Evolutionary conservation across 2,113 vertebrate genomes (phyloP), one percentile per base, ranked within the genome.

Genomic region (Tiliqua scincoides): DNA sequence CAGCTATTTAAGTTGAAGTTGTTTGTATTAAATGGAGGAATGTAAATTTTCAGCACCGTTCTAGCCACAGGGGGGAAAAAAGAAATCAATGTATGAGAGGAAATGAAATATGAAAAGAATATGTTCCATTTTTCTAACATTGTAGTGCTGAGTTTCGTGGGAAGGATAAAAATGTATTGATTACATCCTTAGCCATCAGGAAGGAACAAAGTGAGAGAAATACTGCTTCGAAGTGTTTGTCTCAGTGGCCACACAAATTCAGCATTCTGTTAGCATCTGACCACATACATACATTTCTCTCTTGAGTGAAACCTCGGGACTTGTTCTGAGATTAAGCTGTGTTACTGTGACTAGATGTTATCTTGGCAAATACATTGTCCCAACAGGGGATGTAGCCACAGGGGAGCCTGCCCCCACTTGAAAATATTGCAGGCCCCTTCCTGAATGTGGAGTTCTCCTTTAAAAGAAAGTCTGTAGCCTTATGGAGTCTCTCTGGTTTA

Each of bases 31-130:
- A 91, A 93, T 82, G 59, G 30, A 88, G 59, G 27, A 30, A 35
- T 84, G 43, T 37, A 93, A 85, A 87, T 88, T 93, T 65, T 84
- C 54, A 71, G 12, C 87, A 86, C 70, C 72, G 2, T 84, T 91
- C 27, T 59, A 67, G 15, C 21, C n/a, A 40, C 2, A 90, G 86
- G 63, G n/a, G n/a, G n/a, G n/a, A n/a, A n/a, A 52, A 84, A 63
- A 82, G 91, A 92, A 85, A 89, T 20, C 7, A 82, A 0, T 88
- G 6, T 82, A 52, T 17, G 10, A 70, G 76, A 37, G 18, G 78
- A 84, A 75, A 67, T 40, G 48, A 76, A 21, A 78, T 83, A 48
- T 73, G 40, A 62, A 2, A 84, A 57, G 81, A 79, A 92, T 83
- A 43, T 87, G 43, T 82, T 89, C 62, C 0, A 2, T 20, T 91